These are phyloP conservation scores for Drosophila carrolli DNA, from an alignment of 1,140 invertebrate species.

Conservation along the genomic window DNA sequence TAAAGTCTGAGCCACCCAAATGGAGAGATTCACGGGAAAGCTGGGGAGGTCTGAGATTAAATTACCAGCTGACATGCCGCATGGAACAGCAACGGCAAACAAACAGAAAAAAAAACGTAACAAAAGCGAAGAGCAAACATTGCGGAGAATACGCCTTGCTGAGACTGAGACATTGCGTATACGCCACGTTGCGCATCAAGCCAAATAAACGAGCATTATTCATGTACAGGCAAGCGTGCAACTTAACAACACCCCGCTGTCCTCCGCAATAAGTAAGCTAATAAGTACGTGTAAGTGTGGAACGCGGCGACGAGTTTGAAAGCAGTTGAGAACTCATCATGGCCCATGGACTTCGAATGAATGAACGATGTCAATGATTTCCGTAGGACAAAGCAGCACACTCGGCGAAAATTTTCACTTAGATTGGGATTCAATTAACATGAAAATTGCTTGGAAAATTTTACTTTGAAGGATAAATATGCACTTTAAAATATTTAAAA, in stretches of 20 bases:
- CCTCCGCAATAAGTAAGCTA: conserved; percentile 30
- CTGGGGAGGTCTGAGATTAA: conserved; percentile 47
- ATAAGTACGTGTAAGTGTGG: conserved; percentile 56
- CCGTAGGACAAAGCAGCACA: background rate
- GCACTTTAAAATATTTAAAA: too few relatives aligned
- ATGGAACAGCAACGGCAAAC: background rate
- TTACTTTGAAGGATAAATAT: too few relatives aligned
- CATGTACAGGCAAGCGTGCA: conserved; percentile 66
- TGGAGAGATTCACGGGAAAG: background rate
- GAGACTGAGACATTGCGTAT: conserved; percentile 59
- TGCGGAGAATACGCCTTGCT: conserved; percentile 28
- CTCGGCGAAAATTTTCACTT: background rate
- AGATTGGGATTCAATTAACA: background rate
- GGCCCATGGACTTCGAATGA: conserved; percentile 16
- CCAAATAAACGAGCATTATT: conserved; percentile 72
- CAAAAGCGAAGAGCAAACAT: conserved; percentile 18
- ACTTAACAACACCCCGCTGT: conserved; percentile 34
- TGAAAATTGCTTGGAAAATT: too few relatives aligned
- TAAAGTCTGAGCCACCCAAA: conserved; percentile 13
- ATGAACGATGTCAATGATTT: conserved; percentile 48
- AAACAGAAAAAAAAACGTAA: conserved; percentile 4
- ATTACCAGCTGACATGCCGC: conserved; percentile 43
- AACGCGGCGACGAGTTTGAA: conserved; percentile 46
- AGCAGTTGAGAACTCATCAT: conserved; percentile 22
- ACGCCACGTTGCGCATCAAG: conserved; percentile 70